Percentiles rank a stretch among this genome's conserved stretches.
Conservation (phyloP, 2,113 vertebrate genomes). For the Hyaena hyaena region DNA sequence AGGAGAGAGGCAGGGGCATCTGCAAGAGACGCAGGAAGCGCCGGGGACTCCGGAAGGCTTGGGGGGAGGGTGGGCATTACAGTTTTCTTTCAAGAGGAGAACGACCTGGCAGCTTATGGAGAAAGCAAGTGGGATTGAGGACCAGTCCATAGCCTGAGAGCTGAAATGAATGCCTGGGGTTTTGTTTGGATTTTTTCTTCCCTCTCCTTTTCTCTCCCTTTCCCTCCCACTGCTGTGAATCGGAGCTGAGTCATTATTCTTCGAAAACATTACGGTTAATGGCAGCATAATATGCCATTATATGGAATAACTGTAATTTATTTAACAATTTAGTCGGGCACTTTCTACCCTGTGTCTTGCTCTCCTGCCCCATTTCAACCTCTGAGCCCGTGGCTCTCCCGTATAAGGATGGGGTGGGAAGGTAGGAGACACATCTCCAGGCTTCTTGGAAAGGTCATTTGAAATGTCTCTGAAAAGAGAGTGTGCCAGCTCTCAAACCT, state of each 20-base stretch:
- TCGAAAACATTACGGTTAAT: conserved; percentile 61
- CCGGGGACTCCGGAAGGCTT: neutral
- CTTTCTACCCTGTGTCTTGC: conserved; percentile 10
- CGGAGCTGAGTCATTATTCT: conserved; percentile 8
- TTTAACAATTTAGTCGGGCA: neutral
- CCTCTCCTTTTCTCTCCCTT: neutral
- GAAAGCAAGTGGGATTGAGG: neutral
- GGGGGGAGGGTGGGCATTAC: neutral
- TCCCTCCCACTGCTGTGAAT: neutral
- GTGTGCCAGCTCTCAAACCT: neutral
- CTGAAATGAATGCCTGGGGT: neutral
- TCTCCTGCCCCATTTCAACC: neutral
- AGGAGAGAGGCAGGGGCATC: neutral
- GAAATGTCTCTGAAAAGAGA: neutral
- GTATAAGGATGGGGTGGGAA: neutral
- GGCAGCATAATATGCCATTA: conserved; percentile 52
- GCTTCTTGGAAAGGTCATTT: neutral
- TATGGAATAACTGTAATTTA: conserved; percentile 43
- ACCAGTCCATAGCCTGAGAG: neutral
- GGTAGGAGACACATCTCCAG: neutral
- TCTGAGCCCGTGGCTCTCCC: neutral
- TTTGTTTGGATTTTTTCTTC: neutral
- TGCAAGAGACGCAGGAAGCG: neutral
- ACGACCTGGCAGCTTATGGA: neutral
- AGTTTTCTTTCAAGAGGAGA: neutral